phyloP scores from a whole-genome alignment of 2,888 invertebrate species.

The Oscheius sp. region DNA sequence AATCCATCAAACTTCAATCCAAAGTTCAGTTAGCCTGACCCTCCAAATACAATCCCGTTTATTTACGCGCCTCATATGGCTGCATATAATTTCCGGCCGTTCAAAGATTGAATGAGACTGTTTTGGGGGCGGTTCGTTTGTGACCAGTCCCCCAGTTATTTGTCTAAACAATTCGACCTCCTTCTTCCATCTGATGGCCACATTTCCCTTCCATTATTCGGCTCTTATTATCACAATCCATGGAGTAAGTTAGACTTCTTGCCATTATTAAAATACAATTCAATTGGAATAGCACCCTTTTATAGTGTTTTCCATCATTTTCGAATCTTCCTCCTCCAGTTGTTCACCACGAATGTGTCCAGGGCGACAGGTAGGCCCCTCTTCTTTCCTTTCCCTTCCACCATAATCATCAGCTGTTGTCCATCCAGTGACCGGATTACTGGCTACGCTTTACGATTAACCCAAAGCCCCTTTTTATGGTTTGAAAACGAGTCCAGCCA shows the following conservation, averaged over 20 bases:
- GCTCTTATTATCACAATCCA: constrained; percentile 5
- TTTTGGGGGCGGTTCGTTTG: no score
- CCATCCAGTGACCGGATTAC: constrained; percentile 3
- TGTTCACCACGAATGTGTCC: constrained; percentile 34
- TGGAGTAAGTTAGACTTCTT: constrained; percentile 21
- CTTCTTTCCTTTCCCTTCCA: no score
- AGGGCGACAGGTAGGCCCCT: constrained; percentile 27
- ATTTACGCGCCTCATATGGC: no score
- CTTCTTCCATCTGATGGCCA: neutral
- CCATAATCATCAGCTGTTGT: constrained; percentile 8
- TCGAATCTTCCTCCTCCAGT: constrained; percentile 33
- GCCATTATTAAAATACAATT: no score
- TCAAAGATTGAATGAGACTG: no score
- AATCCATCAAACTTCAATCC: neutral
- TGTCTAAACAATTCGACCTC: neutral
- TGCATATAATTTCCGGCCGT: no score
- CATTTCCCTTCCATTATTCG: neutral
- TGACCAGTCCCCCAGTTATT: constrained; percentile 4
- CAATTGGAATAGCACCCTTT: no score
- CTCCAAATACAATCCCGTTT: no score
- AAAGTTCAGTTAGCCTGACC: no score
- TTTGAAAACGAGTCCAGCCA: no score
- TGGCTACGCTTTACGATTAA: constrained; percentile 4
- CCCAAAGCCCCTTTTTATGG: constrained; percentile 2
- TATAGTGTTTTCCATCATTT: constrained; percentile 29